A percentile compares a stretch with the other conserved stretches of the same genome.
Evolutionary conservation across 2,888 invertebrate genomes (phyloP).

Genomic region (Andrena praecox): DNA sequence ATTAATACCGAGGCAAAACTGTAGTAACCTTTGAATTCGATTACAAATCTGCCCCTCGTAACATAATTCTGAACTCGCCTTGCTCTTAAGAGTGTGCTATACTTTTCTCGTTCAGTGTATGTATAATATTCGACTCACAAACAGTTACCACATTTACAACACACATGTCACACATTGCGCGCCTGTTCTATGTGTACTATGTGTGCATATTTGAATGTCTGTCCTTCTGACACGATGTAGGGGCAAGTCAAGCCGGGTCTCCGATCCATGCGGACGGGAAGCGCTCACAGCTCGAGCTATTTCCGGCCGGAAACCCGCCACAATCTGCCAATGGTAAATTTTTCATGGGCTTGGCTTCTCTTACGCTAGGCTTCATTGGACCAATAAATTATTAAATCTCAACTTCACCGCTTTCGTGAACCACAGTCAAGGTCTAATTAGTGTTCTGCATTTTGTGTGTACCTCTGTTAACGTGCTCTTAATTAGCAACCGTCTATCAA

Average conservation of each 20-base stretch:
- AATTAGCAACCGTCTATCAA: conserved; percentile 20
- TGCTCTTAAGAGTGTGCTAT: too few species aligned
- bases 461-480: conserved; percentile 6
- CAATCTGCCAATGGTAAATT: conserved; percentile 93
- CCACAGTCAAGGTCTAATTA: conserved; percentile 33
- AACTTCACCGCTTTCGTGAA: conserved; percentile 42
- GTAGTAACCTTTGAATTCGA: too few species aligned
- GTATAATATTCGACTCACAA: background rate
- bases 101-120: background rate
- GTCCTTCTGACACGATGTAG: conserved; percentile 82
- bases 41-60: too few species aligned
- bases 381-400: conserved; percentile 41
- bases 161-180: conserved; percentile 38
- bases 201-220: conserved; percentile 82
- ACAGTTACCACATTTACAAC: conserved; percentile 14
- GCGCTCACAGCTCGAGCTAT: conserved; percentile 90
- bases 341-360: conserved; percentile 79
- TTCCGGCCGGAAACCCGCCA: conserved; percentile 87
- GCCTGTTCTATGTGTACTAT: conserved; percentile 68
- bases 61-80: too few species aligned
- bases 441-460: conserved; percentile 27
- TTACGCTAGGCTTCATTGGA: conserved; percentile 24
- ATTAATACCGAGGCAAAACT: too few species aligned
- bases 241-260: conserved; percentile 86
- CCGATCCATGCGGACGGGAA: conserved; percentile 90